These are phyloP conservation scores for Drosophila gaucha DNA, from an alignment of 2,888 invertebrate genomes.

Conservation along the genomic window DNA sequence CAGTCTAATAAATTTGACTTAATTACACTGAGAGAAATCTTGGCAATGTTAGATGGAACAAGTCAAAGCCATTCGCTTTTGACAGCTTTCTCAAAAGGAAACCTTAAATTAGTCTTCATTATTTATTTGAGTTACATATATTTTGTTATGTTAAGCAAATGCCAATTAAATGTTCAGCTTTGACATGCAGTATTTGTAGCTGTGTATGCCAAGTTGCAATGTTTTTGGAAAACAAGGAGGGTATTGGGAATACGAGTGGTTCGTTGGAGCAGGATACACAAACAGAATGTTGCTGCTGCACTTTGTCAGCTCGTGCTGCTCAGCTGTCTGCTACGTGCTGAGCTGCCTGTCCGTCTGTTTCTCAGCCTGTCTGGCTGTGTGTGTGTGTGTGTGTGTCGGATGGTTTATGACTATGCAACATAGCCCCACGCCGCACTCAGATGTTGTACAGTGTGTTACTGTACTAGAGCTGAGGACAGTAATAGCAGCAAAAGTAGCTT, in stretches of 20 bases:
- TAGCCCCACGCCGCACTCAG: slow-evolving; percentile 1
- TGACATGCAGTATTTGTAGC: slow-evolving; percentile 35
- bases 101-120: neutral
- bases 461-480: slow-evolving; percentile 59
- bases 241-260: neutral
- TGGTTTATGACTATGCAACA: slow-evolving; percentile 48
- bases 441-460: slow-evolving; percentile 51
- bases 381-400: slow-evolving; percentile 13
- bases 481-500: slow-evolving; percentile 67
- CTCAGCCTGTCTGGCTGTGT: neutral
- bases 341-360: slow-evolving; percentile 46
- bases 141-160: too few species aligned
- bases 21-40: slow-evolving; percentile 50
- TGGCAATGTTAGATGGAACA: slow-evolving; percentile 6
- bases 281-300: slow-evolving; percentile 51
- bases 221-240: slow-evolving; percentile 1
- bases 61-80: slow-evolving; percentile 2
- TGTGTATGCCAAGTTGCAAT: slow-evolving; percentile 37
- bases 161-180: neutral
- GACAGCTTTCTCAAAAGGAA: neutral
- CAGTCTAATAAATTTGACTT: slow-evolving; percentile 12
- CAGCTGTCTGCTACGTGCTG: slow-evolving; percentile 68
- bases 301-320: slow-evolving; percentile 75
- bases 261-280: neutral
- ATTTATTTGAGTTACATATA: neutral